Base-by-base conservation (phyloP, 2,797 vertebrate genomes). In the Rhinophrynus dorsalis region DNA sequence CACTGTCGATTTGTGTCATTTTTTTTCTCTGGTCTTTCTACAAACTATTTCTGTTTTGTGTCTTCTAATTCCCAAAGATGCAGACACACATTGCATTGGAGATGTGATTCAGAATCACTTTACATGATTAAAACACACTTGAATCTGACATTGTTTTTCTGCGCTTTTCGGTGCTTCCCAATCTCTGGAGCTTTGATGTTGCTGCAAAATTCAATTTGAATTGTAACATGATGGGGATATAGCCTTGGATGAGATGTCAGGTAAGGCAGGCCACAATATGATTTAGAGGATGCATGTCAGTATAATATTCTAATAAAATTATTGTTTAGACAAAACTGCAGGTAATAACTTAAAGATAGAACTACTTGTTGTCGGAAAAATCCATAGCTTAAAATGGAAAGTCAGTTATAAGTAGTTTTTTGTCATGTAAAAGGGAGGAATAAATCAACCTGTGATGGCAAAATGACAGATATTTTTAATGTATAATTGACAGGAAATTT, bases 361-460 rank as follows among this genome's bases (percentile, higher is more conserved):
- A 37, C 32, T 65, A 59, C 62, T 65, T 56, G 44, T 65, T 73
- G 45, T 65, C 61, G 54, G 26, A 30, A 73, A 66, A 40, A 73
- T 73, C 69, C 69, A 73, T 73, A 42, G 69, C 61, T 35, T 66
- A 51, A 59, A 66, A 57, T 58, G 69, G 45, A 29, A 66, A 23
- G 61, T 23, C 20, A 64, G 69, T 52, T 65, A 59, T 40, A 40
- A 51, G 45, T 10, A 18, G 51, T 55, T 57, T 37, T 52, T 54
- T 66, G 62, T 60, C 62, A 73, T 12, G 56, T 65, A 51, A 73
- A 59, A 37, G 62, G 23, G 15, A 60, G 62, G 6, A 3, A 59
- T 54, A 45, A n/a, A 73, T 59, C 37, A 66, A 52, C 23, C 13
- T 15, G 18, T 57, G 30, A 40, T 33, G 6, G 45, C 38, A 20